Percentiles rank a stretch among this genome's conserved stretches.
These are phyloP conservation scores for Microtus oregoni DNA, from an alignment of 2,113 vertebrate genomes.

Conservation along the genomic window DNA sequence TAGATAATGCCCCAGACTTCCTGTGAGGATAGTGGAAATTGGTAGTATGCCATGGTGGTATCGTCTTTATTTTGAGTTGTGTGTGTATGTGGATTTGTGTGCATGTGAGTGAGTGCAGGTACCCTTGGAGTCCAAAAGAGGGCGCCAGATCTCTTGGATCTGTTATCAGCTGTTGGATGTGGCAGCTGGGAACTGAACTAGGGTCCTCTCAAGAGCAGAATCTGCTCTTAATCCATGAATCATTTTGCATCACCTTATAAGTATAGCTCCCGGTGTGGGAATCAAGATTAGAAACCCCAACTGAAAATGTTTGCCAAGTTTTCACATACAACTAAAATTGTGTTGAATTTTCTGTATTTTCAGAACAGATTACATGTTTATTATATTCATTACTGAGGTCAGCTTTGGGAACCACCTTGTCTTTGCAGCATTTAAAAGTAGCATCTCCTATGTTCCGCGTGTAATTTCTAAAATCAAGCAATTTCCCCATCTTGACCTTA, in stretches of 20 bases:
- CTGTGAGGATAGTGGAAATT: slow-evolving; percentile 53
- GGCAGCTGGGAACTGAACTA: background rate
- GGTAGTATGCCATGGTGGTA: slow-evolving; percentile 61
- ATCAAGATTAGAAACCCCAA: slow-evolving; percentile 72
- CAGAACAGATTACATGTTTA: background rate
- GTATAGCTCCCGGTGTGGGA: slow-evolving; percentile 84
- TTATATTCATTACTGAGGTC: background rate
- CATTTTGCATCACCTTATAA: slow-evolving; percentile 43
- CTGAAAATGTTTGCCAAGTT: slow-evolving; percentile 29
- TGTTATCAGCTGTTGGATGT: background rate
- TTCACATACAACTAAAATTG: slow-evolving; percentile 48
- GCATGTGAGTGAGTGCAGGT: background rate
- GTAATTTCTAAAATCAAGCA: slow-evolving; percentile 62
- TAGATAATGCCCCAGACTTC: slow-evolving; percentile 82
- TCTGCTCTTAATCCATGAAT: background rate
- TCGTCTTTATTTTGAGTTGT: background rate
- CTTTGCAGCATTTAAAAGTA: slow-evolving; percentile 15
- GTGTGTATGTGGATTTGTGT: background rate
- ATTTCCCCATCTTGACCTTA: slow-evolving; percentile 8
- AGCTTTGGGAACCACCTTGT: slow-evolving; percentile 36
- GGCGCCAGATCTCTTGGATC: background rate
- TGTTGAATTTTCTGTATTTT: background rate
- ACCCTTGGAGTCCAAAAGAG: background rate
- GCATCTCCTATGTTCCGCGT: background rate
- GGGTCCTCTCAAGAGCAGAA: background rate